phyloP scores from a whole-genome alignment of 1,140 invertebrate species.

The Asobara japonica region DNA sequence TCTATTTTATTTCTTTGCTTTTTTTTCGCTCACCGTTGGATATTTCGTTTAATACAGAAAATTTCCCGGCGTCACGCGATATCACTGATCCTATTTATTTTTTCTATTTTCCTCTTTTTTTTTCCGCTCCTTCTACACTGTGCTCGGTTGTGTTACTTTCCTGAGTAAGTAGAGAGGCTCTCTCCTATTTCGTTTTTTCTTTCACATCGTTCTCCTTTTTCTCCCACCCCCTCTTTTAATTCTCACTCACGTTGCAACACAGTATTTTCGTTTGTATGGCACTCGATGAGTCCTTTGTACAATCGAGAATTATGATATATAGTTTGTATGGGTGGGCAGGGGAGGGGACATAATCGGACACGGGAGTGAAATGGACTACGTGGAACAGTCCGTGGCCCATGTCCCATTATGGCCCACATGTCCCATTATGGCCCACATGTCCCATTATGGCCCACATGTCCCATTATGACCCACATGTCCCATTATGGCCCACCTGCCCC shows the following conservation, averaged over 20 bases:
- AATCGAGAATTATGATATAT: background rate
- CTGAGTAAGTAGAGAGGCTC: conserved; percentile 12
- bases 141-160: conserved; percentile 13
- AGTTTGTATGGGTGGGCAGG: background rate
- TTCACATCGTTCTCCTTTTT: background rate
- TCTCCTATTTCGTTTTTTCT: conserved; percentile 3
- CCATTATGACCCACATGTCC: no score
- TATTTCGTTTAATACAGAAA: conserved; percentile 14
- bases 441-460: no score
- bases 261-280: conserved; percentile 20
- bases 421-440: no score
- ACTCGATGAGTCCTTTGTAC: background rate
- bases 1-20: background rate
- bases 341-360: no score
- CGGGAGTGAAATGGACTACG: no score
- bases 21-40: background rate
- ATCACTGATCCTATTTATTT: conserved; percentile 17
- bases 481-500: no score
- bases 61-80: conserved; percentile 8
- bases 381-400: no score
- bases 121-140: background rate
- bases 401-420: no score
- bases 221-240: background rate
- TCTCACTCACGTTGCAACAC: conserved; percentile 1
- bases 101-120: background rate